Base-by-base conservation (phyloP, 2,888 invertebrate genomes). In the Reticulitermes lucifugus region DNA sequence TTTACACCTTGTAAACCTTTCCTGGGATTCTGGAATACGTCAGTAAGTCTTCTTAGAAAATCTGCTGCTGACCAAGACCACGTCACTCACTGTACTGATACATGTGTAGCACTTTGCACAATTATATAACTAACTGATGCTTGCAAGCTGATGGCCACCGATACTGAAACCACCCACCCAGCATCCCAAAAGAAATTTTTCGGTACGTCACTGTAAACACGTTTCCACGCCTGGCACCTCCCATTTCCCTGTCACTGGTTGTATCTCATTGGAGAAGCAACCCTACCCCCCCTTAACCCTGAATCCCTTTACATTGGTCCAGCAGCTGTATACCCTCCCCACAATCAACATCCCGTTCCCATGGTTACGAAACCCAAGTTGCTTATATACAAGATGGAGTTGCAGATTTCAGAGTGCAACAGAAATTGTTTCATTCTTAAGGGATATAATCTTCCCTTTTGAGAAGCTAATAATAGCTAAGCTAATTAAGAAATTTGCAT, bases 261-360 rank as follows among this genome's bases (percentile, higher is more conserved):
- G 80, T 80, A 80, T 80, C 80, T 80, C 80, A 80, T 80, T 80
- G 80, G 80, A 80, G 55, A 41, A 59, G 80, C 35, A 80, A 29
- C 60, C 35, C 59, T 80, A n/a, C 60, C 80, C 25, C 79, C 51
- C 51, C 65, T n/a, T 65, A 65, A 25, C n/a, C 65, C 12, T n/a
- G 65, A n/a, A 25, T 25, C 65, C 35, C 35, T 41, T 80, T 35
- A 80, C 80, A 80, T 80, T 80, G 80, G 80, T 80, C 80, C 80
- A 59, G 22, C 35, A 35, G 55, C 55, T 10, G 80, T 80, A 80
- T 80, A 60, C 60, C 80, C 60, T 35, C 80, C 80, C 60, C 25
- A 25, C 29, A 79, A 29, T 60, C 35, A 41, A 21, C 73, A 35
- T 73, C 59, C 80, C 80, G 80, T 80, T 60, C 60, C 80, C 80